These are phyloP conservation scores for Neosilurus hyrtlii DNA, from an alignment of 2,797 vertebrate species.

Conservation along the genomic window DNA sequence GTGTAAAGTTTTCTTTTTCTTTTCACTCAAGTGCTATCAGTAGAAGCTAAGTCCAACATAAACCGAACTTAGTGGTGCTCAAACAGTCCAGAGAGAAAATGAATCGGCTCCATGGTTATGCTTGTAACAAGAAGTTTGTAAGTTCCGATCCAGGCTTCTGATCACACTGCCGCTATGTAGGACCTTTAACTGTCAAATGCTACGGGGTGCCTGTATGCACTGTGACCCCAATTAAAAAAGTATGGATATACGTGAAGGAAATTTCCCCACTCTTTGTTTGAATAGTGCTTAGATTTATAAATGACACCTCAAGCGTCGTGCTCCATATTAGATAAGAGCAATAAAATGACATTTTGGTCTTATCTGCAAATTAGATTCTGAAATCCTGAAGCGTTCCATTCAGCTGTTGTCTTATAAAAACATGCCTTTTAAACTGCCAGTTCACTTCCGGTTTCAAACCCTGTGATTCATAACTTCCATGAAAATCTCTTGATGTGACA, in stretches of 20 bases:
- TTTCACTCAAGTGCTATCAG: not conserved
- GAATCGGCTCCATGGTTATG: not conserved
- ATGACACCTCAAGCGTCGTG: not conserved
- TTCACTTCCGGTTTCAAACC: not conserved
- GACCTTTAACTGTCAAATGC: not conserved
- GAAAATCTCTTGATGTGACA: not conserved
- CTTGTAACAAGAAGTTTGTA: not conserved
- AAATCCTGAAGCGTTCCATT: not conserved
- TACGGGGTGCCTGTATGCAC: not conserved
- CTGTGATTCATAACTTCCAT: not conserved
- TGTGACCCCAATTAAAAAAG: not conserved
- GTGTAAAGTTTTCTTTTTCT: not conserved
- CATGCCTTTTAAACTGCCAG: not conserved
- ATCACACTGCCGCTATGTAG: not conserved
- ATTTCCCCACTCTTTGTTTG: not conserved
- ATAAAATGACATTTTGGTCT: not conserved
- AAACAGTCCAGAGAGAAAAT: not conserved
- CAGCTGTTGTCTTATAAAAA: conserved; percentile 2
- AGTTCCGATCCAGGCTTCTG: not conserved
- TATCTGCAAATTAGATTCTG: not conserved
- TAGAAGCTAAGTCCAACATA: not conserved
- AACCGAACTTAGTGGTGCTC: not conserved
- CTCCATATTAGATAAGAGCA: not conserved
- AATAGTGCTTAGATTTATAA: not conserved
- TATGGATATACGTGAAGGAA: not conserved